A percentile compares a stretch with the other conserved stretches of the same genome.
Conservation (phyloP, 2,888 invertebrate species). For the Tetranychus truncatus region DNA sequence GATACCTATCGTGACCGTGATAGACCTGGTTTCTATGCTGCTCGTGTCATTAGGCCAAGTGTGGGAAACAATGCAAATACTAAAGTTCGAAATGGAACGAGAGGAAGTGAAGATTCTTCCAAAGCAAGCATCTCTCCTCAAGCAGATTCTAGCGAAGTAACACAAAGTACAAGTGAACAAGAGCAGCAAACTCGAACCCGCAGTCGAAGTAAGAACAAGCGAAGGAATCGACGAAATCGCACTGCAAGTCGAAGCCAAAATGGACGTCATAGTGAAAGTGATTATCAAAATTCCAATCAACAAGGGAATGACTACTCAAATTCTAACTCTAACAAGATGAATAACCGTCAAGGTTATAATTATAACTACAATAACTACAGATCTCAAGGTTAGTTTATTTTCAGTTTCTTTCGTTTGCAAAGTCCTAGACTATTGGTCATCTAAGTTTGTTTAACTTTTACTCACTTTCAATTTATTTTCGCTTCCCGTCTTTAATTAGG, state of each 20-base stretch:
- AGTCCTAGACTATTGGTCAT: background rate
- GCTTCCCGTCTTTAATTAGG: background rate
- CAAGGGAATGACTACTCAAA: background rate
- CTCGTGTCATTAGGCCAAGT: conserved; percentile 8
- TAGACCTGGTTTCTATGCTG: conserved; percentile 12
- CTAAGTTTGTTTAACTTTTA: too few species aligned
- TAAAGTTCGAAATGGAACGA: background rate
- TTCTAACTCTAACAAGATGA: background rate
- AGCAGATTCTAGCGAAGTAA: conserved; percentile 4
- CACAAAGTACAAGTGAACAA: conserved; percentile 5
- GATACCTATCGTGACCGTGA: background rate
- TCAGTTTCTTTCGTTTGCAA: background rate
- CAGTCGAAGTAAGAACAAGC: conserved; percentile 2
- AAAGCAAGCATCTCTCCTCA: conserved; percentile 1
- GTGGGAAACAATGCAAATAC: background rate
- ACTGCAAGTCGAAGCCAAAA: background rate
- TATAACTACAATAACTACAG: conserved; percentile 7
- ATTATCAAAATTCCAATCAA: conserved; percentile 1
- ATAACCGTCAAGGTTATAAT: background rate
- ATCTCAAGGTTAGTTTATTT: background rate
- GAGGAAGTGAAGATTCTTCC: background rate
- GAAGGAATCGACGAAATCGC: conserved; percentile 5
- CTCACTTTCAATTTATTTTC: background rate
- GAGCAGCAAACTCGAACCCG: conserved; percentile 2
- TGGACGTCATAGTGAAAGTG: conserved; percentile 3